These are phyloP conservation scores for Philaethria dido DNA, from an alignment of 2,888 invertebrate genomes.

Conservation along the genomic window DNA sequence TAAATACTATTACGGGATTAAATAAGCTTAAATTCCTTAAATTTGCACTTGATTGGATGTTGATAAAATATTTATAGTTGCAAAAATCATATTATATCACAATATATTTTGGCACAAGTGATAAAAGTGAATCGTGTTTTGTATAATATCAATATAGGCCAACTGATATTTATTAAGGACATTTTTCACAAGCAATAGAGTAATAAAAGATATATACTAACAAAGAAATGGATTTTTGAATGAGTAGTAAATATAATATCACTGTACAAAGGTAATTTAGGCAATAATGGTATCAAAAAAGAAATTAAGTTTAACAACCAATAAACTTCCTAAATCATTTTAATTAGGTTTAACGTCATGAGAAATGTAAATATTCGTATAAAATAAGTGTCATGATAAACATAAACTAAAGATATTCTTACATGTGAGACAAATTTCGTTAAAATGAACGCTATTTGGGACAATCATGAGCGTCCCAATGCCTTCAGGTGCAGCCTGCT, in stretches of 20 bases:
- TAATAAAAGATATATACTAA: background rate
- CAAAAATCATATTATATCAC: background rate
- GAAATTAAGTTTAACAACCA: background rate
- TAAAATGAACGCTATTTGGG: conserved; percentile 95
- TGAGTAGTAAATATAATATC: too few species aligned
- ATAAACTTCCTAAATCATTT: background rate
- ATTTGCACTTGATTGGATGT: background rate
- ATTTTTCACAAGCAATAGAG: background rate
- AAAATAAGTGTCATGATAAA: background rate
- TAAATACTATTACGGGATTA: background rate
- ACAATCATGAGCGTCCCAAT: conserved; percentile 94
- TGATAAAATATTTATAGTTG: background rate
- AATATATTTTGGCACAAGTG: background rate
- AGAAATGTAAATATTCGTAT: background rate
- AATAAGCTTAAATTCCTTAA: background rate
- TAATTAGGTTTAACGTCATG: background rate
- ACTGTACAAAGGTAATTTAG: background rate
- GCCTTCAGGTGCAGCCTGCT: conserved; percentile 94
- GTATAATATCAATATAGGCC: background rate
- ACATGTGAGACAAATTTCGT: conserved; percentile 95
- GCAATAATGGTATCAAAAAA: background rate
- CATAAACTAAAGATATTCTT: conserved; percentile 67
- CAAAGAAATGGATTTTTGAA: background rate
- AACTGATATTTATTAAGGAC: background rate
- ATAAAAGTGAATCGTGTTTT: background rate